Evolutionary conservation across 2,797 vertebrate genomes (phyloP).

Genomic region (Poecilia wingei): DNA sequence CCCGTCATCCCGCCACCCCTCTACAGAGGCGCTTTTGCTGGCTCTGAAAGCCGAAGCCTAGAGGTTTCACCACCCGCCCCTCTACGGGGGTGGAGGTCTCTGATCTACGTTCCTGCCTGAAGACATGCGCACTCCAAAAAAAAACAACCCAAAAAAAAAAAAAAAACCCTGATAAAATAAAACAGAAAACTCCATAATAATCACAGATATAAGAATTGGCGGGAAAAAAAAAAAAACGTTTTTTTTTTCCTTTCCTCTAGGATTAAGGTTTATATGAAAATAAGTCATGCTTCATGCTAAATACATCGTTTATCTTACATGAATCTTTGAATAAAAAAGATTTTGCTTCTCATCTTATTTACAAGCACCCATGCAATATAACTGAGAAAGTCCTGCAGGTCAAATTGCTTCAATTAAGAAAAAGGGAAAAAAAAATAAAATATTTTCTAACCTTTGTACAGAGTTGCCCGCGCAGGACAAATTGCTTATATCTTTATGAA

Average conservation of each 20-base stretch:
- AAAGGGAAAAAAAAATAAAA: constrained; percentile 80
- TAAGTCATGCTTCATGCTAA: constrained; percentile 99
- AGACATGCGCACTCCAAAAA: constrained; percentile 91
- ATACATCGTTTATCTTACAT: constrained; percentile 99
- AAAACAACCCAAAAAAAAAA: constrained; percentile 47
- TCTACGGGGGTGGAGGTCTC: constrained; percentile 26
- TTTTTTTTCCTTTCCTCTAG: constrained; percentile 86
- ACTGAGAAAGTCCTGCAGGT: constrained; percentile 93
- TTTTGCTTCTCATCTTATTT: constrained; percentile 86
- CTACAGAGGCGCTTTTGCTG: constrained; percentile 57
- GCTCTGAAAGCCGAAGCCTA: constrained; percentile 52
- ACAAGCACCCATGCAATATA: constrained; percentile 95
- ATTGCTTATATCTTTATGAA: constrained; percentile 88
- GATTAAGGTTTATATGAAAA: constrained; percentile 99
- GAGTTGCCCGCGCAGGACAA: constrained; percentile 85
- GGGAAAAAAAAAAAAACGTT: constrained; percentile 85
- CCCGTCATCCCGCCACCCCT: constrained; percentile 1
- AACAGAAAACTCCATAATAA: constrained; percentile 79
- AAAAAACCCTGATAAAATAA: constrained; percentile 45
- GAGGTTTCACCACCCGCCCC: constrained; percentile 40
- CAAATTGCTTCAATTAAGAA: constrained; percentile 90
- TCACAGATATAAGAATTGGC: constrained; percentile 94
- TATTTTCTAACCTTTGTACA: constrained; percentile 88
- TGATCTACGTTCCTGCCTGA: constrained; percentile 90
- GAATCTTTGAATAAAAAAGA: constrained; percentile 95